A percentile compares a stretch with the other conserved stretches of the same genome.
These are phyloP conservation scores for Penaeus chinensis DNA, from an alignment of 1,140 invertebrate genomes.

Conservation along the genomic window DNA sequence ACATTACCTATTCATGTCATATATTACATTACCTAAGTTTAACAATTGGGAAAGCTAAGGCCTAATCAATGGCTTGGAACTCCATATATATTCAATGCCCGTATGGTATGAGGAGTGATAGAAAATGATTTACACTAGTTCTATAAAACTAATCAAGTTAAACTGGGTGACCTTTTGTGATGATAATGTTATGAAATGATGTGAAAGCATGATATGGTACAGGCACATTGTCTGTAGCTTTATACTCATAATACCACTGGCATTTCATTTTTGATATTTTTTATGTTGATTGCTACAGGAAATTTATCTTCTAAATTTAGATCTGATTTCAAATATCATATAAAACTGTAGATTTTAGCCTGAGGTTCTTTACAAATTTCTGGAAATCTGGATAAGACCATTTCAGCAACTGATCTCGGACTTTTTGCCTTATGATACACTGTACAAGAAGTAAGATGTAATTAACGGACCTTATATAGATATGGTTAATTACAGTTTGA, in stretches of 20 bases:
- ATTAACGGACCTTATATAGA: conserved; percentile 4
- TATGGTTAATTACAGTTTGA: not conserved
- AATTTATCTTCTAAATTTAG: too few species aligned
- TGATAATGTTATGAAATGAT: not conserved
- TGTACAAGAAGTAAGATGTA: too few species aligned
- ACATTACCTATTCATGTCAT: conserved; percentile 31
- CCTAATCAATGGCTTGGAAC: conserved; percentile 59
- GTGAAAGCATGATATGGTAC: conserved; percentile 44
- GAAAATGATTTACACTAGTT: too few species aligned
- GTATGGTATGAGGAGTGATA: conserved; percentile 36
- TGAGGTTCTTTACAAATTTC: too few species aligned
- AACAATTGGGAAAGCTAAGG: conserved; percentile 28
- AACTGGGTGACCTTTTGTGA: conserved; percentile 18
- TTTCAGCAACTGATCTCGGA: too few species aligned
- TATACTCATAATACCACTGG: not conserved
- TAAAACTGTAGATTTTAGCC: too few species aligned
- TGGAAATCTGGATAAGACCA: too few species aligned
- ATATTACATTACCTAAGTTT: conserved; percentile 5
- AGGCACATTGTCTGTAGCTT: conserved; percentile 51
- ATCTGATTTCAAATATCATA: too few species aligned
- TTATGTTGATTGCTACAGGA: not conserved
- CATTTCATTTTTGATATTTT: not conserved
- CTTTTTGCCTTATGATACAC: too few species aligned
- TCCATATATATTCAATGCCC: conserved; percentile 50
- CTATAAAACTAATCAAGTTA: not conserved